A percentile compares a stretch with the other conserved stretches of the same genome.
Evolutionary conservation across 1,140 invertebrate genomes (phyloP).

Genomic region (Temnothorax curvispinosus): DNA sequence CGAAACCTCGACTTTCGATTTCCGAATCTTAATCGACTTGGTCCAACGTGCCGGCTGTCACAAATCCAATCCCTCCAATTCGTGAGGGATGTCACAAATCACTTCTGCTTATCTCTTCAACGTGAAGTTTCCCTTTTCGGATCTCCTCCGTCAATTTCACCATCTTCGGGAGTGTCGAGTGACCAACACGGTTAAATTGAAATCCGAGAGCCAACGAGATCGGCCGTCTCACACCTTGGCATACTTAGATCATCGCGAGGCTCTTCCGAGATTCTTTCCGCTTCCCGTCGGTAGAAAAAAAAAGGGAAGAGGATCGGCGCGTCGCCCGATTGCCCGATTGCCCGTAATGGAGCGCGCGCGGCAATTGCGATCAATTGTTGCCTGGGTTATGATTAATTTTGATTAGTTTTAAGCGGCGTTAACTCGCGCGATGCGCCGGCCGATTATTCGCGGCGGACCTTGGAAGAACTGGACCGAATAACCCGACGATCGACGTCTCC

Average conservation of each 20-base stretch:
- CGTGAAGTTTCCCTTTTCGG: background rate
- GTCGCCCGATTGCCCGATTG: slow-evolving; percentile 33
- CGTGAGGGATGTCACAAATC: background rate
- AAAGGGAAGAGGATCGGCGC: slow-evolving; percentile 11
- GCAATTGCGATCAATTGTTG: slow-evolving; percentile 86
- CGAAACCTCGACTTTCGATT: background rate
- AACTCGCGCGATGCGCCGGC: slow-evolving; percentile 71
- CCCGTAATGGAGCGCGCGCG: slow-evolving; percentile 79
- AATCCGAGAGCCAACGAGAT: background rate
- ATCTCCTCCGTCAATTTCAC: background rate
- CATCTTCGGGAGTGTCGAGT: background rate
- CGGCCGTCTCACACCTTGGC: background rate
- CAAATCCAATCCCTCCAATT: background rate
- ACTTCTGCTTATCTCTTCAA: slow-evolving; percentile 19
- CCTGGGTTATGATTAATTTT: slow-evolving; percentile 85
- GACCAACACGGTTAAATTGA: slow-evolving; percentile 22
- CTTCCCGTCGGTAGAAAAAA: slow-evolving; percentile 28
- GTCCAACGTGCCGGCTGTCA: background rate
- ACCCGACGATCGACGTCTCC: slow-evolving; percentile 32
- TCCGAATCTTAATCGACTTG: background rate
- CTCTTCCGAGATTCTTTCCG: slow-evolving; percentile 27
- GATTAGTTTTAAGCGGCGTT: slow-evolving; percentile 85
- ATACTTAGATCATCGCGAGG: background rate
- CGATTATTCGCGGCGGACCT: slow-evolving; percentile 58
- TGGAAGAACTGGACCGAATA: slow-evolving; percentile 50